These are phyloP conservation scores for Eutrigla gurnardus DNA, from an alignment of 2,797 vertebrate genomes.

Conservation along the genomic window DNA sequence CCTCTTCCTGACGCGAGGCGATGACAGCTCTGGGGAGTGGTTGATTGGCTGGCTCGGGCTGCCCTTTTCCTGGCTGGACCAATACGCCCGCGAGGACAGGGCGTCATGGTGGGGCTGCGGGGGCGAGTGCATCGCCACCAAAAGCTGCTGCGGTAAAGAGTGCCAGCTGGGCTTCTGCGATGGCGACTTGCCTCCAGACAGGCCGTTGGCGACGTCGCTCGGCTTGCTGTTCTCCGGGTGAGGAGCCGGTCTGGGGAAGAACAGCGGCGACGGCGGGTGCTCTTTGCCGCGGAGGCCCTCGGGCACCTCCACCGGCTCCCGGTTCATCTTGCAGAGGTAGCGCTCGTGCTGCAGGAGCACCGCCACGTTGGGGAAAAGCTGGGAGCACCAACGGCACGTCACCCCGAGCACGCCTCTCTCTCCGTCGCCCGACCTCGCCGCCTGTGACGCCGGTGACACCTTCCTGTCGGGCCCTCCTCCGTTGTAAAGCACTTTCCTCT, in stretches of 20 bases:
- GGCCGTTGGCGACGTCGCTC: conserved; percentile 63
- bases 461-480: conserved; percentile 57
- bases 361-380: conserved; percentile 80
- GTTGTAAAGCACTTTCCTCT: conserved; percentile 49
- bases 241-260: conserved; percentile 63
- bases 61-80: conserved; percentile 71
- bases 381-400: conserved; percentile 80
- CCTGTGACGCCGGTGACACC: conserved; percentile 55
- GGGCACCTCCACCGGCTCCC: conserved; percentile 58
- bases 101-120: conserved; percentile 59
- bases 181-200: conserved; percentile 72
- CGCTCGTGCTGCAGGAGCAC: conserved; percentile 83
- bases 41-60: conserved; percentile 67
- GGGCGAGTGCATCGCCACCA: conserved; percentile 78
- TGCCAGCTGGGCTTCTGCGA: conserved; percentile 78
- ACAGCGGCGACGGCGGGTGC: conserved; percentile 52
- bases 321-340: conserved; percentile 81
- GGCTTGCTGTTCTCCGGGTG: conserved; percentile 64
- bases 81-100: conserved; percentile 61
- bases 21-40: conserved; percentile 64
- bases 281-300: conserved; percentile 64
- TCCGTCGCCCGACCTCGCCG: conserved; percentile 37
- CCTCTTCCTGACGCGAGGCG: conserved; percentile 69
- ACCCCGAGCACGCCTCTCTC: conserved; percentile 58
- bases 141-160: conserved; percentile 78